phyloP scores from a whole-genome alignment of 2,113 vertebrate genomes.

The Columbina picui region DNA sequence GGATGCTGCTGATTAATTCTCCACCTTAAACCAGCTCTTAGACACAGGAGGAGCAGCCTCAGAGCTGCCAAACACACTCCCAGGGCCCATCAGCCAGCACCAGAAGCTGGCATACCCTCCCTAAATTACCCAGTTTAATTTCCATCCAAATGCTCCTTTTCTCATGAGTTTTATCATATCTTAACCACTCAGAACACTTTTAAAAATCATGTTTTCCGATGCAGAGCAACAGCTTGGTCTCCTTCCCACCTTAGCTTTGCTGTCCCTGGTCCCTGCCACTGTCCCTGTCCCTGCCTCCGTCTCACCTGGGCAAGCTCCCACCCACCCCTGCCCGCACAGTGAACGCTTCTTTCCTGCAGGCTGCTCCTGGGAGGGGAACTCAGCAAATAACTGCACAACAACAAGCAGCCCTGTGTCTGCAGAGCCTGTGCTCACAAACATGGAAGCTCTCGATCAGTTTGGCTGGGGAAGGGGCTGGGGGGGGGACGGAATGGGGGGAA shows the following conservation, averaged over 20 bases:
- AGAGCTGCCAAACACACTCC: not conserved
- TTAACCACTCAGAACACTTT: not conserved
- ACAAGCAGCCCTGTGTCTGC: conserved; percentile 70
- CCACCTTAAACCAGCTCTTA: not conserved
- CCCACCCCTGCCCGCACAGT: not conserved
- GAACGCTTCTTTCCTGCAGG: not conserved
- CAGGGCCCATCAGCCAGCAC: not conserved
- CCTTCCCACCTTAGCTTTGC: not conserved
- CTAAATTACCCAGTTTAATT: not conserved
- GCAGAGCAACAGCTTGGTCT: not conserved
- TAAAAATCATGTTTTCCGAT: not conserved
- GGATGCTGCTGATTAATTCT: not conserved
- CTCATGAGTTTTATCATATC: not conserved
- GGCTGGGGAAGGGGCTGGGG: not conserved
- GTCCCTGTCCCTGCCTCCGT: not conserved
- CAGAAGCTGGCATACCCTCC: not conserved
- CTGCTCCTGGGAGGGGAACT: not conserved
- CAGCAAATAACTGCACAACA: conserved; percentile 51
- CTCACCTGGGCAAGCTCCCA: not conserved
- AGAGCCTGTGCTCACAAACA: not conserved
- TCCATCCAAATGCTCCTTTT: not conserved
- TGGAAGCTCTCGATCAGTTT: not conserved
- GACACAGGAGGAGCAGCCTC: not conserved
- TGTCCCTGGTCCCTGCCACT: fast-evolving
- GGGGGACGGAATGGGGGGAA: not conserved